These are phyloP conservation scores for Anarsia innoxiella DNA, from an alignment of 2,888 invertebrate species.

Conservation along the genomic window DNA sequence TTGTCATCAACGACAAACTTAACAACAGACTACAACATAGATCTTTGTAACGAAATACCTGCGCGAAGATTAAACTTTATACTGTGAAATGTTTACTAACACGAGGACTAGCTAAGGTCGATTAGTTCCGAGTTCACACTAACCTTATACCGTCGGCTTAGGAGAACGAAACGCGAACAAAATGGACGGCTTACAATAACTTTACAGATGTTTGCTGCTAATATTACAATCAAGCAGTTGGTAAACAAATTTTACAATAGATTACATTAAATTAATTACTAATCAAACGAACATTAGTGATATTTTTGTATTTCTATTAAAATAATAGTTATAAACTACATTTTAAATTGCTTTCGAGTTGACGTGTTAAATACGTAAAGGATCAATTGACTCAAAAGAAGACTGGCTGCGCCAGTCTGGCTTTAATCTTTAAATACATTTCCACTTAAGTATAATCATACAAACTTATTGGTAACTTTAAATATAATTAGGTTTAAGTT, in stretches of 20 bases:
- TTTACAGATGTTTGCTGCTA: neutral
- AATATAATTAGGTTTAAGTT: conserved; percentile 43
- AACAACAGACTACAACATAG: conserved; percentile 74
- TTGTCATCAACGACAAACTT: conserved; percentile 75
- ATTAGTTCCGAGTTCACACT: conserved; percentile 26
- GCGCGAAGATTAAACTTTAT: conserved; percentile 44
- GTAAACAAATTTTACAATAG: conserved; percentile 35
- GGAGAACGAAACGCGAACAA: conserved; percentile 46
- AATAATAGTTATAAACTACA: conserved; percentile 48
- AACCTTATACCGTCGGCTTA: conserved; percentile 27
- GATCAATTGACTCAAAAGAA: conserved; percentile 60
- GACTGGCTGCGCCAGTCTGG: conserved; percentile 29
- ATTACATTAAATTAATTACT: conserved; percentile 13
- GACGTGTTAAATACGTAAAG: conserved; percentile 41
- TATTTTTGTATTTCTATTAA: conserved; percentile 30
- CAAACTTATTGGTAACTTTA: conserved; percentile 49
- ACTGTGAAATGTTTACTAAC: conserved; percentile 44
- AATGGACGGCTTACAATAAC: conserved; percentile 53
- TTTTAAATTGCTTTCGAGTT: conserved; percentile 59
- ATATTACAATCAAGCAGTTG: conserved; percentile 36
- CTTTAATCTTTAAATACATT: conserved; percentile 27
- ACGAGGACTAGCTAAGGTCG: conserved; percentile 32
- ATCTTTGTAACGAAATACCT: conserved; percentile 59
- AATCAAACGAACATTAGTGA: conserved; percentile 9
- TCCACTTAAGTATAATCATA: conserved; percentile 45